Evolutionary conservation across 2,113 vertebrate genomes (phyloP).

Genomic region (Mustela nigripes): DNA sequence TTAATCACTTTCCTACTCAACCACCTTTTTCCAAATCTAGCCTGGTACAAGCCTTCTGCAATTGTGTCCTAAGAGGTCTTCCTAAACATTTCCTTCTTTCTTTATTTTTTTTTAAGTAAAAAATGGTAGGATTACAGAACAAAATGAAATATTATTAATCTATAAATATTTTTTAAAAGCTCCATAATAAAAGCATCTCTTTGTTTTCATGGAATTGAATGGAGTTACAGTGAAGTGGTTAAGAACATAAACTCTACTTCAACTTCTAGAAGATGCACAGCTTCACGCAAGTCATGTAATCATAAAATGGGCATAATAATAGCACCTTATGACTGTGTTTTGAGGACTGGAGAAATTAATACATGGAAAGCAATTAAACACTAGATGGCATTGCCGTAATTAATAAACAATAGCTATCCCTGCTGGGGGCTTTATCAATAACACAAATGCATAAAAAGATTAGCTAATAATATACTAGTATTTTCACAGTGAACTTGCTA

Average conservation of each 20-base stretch:
- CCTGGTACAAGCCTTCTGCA: background rate
- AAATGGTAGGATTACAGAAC: background rate
- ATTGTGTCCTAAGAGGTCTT: background rate
- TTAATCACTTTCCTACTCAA: background rate
- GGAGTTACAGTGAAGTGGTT: background rate
- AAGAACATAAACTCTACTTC: background rate
- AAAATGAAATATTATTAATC: background rate
- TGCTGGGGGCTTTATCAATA: background rate
- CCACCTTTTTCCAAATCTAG: background rate
- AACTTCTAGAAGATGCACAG: background rate
- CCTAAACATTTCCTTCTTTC: background rate
- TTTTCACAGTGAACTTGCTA: constrained; percentile 6
- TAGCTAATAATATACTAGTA: background rate
- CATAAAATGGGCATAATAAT: background rate
- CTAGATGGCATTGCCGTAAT: background rate
- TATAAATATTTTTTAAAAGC: background rate
- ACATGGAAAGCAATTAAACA: background rate
- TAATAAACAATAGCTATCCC: background rate
- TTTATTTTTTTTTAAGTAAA: background rate
- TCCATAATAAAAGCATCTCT: background rate
- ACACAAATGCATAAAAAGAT: background rate
- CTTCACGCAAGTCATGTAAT: background rate
- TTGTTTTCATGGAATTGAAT: background rate
- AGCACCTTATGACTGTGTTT: background rate
- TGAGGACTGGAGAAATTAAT: background rate